Evolutionary conservation across 2,888 invertebrate species (phyloP).

Genomic region (Lumbricus terrestris): DNA sequence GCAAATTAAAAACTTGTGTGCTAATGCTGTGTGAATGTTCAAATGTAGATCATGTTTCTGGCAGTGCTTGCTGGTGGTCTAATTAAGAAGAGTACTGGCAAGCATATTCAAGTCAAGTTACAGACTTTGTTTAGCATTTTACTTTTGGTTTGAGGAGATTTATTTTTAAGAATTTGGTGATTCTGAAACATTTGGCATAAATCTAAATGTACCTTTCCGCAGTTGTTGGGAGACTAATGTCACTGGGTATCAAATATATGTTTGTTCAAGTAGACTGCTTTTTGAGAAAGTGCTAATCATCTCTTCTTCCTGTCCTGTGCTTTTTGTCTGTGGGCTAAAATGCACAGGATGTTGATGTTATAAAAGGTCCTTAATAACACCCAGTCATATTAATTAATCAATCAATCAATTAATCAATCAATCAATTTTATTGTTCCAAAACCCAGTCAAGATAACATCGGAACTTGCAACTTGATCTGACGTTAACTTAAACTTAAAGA

Average conservation of each 20-base stretch:
- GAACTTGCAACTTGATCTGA: too few species aligned
- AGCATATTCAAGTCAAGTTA: too few species aligned
- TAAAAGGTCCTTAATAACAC: too few species aligned
- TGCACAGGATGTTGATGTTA: not conserved
- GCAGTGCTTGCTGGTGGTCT: not conserved
- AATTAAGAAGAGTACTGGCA: not conserved
- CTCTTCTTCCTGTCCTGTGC: not conserved
- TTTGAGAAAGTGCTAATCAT: not conserved
- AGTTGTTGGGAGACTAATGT: not conserved
- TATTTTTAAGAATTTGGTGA: not conserved
- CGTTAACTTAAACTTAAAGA: too few species aligned
- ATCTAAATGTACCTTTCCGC: not conserved
- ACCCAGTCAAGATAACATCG: too few species aligned
- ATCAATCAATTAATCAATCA: too few species aligned
- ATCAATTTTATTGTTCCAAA: too few species aligned
- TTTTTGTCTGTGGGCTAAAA: not conserved
- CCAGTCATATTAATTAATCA: too few species aligned
- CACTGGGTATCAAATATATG: not conserved
- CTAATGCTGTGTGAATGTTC: not conserved
- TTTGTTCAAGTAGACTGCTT: not conserved
- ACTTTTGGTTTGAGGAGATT: not conserved
- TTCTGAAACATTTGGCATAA: not conserved
- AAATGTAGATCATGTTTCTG: not conserved
- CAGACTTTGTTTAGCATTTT: too few species aligned
- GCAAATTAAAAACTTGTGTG: not conserved